These are phyloP conservation scores for Rhyacophila evoluta DNA, from an alignment of 2,888 invertebrate genomes.

Conservation along the genomic window DNA sequence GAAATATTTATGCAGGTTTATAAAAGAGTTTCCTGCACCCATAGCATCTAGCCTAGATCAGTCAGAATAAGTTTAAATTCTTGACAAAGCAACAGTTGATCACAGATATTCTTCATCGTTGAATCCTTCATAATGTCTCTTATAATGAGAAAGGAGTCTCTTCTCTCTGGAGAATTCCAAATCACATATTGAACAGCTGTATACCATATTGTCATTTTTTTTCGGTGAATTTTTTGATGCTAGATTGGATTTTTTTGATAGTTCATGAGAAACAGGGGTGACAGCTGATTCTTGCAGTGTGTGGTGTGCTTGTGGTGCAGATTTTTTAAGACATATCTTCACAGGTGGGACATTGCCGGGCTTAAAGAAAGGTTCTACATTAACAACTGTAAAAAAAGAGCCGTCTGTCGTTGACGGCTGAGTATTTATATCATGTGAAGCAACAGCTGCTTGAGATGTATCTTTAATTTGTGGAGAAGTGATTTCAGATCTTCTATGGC, in stretches of 20 bases:
- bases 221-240: slow-evolving; percentile 35
- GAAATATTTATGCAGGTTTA: no score
- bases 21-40: no score
- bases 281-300: no score
- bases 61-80: no score
- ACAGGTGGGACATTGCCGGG: slow-evolving; percentile 65
- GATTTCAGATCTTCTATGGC: background rate
- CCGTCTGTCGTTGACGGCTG: slow-evolving; percentile 58
- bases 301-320: slow-evolving; percentile 45
- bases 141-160: slow-evolving; percentile 64
- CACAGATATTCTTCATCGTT: slow-evolving; percentile 29
- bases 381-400: slow-evolving; percentile 65
- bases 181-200: slow-evolving; percentile 65
- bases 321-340: slow-evolving; percentile 58
- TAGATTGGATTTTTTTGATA: background rate
- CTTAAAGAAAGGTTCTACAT: slow-evolving; percentile 65
- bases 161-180: slow-evolving; percentile 64
- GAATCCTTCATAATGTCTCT: slow-evolving; percentile 56
- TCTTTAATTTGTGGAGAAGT: background rate
- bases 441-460: slow-evolving; percentile 43
- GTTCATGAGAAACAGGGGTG: slow-evolving; percentile 56
- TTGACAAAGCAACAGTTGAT: no score
- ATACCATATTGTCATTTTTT: slow-evolving; percentile 56
- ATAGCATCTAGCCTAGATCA: no score
- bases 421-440: slow-evolving; percentile 59